Evolutionary conservation across 2,888 invertebrate genomes (phyloP).

Genomic region (Pristionchus maxplancki): DNA sequence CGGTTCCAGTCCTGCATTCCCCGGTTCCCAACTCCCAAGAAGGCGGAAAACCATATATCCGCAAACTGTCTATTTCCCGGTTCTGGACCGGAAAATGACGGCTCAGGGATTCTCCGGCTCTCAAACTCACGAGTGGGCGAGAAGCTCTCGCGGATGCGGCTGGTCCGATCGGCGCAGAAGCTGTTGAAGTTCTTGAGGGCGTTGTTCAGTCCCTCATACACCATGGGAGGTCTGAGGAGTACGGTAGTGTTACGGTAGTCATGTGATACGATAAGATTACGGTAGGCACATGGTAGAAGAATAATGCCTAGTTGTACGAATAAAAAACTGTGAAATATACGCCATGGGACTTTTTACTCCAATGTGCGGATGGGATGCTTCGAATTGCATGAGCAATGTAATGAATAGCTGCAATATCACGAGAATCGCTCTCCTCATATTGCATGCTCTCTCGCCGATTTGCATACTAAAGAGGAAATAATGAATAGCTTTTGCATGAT

Average conservation of each 20-base stretch:
- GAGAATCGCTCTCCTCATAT: neutral
- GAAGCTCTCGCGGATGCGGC: constrained; percentile 68
- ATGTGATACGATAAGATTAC: neutral
- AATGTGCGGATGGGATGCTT: neutral
- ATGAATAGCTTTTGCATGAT: neutral
- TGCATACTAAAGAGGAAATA: neutral
- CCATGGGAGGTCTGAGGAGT: constrained; percentile 28
- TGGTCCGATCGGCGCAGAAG: constrained; percentile 72
- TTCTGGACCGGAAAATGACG: neutral
- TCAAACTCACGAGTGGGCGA: constrained; percentile 68
- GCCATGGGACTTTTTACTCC: too few relatives aligned
- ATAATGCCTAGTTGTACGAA: neutral
- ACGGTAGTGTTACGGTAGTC: too few relatives aligned
- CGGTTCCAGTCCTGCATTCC: neutral
- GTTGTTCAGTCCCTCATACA: constrained; percentile 63
- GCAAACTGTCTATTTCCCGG: too few relatives aligned
- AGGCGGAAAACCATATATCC: too few relatives aligned
- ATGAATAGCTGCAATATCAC: neutral
- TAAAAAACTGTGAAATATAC: too few relatives aligned
- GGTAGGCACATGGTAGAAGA: neutral
- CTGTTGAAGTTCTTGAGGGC: constrained; percentile 73
- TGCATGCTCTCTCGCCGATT: neutral
- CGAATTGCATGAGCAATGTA: neutral
- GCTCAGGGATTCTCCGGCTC: neutral
- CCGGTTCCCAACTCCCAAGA: too few relatives aligned